Evolutionary conservation across 2,797 vertebrate species (phyloP).

Genomic region (Saxicola maurus): DNA sequence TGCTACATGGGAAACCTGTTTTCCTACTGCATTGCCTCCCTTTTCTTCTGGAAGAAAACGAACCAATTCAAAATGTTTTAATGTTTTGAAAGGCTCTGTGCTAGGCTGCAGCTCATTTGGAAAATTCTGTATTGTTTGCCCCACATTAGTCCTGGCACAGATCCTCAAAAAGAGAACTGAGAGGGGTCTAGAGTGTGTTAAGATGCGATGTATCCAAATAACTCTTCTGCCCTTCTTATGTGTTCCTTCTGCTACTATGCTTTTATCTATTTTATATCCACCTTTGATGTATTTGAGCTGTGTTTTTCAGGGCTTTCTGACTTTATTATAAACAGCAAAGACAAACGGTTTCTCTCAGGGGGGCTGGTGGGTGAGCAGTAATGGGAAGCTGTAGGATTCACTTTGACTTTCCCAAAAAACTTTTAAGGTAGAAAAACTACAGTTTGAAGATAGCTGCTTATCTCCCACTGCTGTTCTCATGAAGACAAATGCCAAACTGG

Average conservation of each 20-base stretch:
- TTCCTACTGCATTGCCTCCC: background rate
- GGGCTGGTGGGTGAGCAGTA: fast-evolving
- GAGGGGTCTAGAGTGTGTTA: background rate
- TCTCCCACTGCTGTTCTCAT: background rate
- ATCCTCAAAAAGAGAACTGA: background rate
- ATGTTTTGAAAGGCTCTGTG: background rate
- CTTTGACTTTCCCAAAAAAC: background rate
- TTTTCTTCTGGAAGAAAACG: background rate
- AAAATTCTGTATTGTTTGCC: background rate
- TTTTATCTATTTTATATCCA: background rate
- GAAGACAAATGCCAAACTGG: background rate
- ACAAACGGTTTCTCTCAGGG: background rate
- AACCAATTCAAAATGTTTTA: background rate
- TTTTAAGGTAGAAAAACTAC: background rate
- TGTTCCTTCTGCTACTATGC: background rate
- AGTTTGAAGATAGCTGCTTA: background rate
- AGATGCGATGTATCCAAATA: background rate
- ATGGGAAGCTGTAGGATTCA: background rate
- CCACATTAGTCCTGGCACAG: fast-evolving
- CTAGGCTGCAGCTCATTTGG: background rate
- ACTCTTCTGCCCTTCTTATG: background rate
- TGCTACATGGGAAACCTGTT: background rate
- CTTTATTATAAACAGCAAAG: background rate
- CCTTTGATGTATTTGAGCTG: background rate
- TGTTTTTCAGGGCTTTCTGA: background rate